Base-by-base conservation (phyloP, 2,888 invertebrate genomes). In the Frankliniella intonsa region DNA sequence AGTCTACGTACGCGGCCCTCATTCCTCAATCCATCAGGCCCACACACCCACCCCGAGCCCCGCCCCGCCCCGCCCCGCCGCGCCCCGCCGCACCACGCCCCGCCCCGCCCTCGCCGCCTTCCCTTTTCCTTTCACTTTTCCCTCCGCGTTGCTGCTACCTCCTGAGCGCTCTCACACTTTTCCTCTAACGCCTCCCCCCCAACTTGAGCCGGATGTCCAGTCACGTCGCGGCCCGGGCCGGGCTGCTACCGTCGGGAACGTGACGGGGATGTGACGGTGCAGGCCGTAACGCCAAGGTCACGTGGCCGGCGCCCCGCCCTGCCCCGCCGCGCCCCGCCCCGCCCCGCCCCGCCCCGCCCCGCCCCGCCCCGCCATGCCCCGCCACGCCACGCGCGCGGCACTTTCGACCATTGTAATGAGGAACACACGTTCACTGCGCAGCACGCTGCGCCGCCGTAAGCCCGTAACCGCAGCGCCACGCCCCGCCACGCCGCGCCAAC, bases 371-470 rank as follows among this genome's bases (percentile, higher is more conserved):
- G 62, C 62, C 62, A 17, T 14, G 62, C 62, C 62, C 8, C 62
- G 62, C 62, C 14, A 14, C 25, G 69, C 25, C 9, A 12, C 69
- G 69, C 69, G 55, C 25, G 22, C 10, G 22, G 69, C 25, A 25
- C 25, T 76, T 76, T 76, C 69, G 69, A 25, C 69, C 69, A 76
- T 12, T 76, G 69, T 76, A 69, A 69, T 76, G 69, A 76, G 69
- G 69, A 76, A 76, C 69, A 76, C 69, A 76, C 69, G 25, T 62
- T 62, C 62, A 62, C 62, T 62, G 17, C 38, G 38, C 38, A 38
- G 38, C 38, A 7, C 38, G 38, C 38, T 3, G 38, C 38, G 2
- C 38, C 38, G 38, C 38, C 38, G 38, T 38, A 38, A 38, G 38
- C 38, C 38, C 62, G 19, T 62, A 62, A 62, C 62, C 62, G 62